Evolutionary conservation across 1,140 invertebrate species (phyloP).

Genomic region (Episyrphus balteatus): DNA sequence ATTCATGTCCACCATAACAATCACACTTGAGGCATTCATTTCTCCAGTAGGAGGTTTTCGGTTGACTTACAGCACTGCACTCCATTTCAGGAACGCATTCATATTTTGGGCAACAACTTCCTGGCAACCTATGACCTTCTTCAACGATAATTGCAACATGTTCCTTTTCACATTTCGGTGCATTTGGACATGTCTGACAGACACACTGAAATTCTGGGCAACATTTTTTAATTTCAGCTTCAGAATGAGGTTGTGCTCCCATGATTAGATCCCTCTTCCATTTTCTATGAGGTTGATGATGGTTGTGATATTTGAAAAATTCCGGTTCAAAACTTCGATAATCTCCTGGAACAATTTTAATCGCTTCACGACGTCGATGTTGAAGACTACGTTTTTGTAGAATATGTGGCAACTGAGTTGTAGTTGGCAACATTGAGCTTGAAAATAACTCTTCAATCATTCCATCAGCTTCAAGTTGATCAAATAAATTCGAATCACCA

Average conservation of each 20-base stretch:
- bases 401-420: no score
- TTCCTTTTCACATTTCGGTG: conserved; percentile 5
- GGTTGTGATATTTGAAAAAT: neutral
- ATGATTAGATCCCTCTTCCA: neutral
- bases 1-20: conserved; percentile 9
- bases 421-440: no score
- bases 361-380: neutral
- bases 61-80: conserved; percentile 3
- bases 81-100: conserved; percentile 10
- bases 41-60: conserved; percentile 9
- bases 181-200: conserved; percentile 11
- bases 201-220: conserved; percentile 7
- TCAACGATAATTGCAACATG: conserved; percentile 12
- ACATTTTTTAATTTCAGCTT: conserved; percentile 1
- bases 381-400: neutral
- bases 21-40: conserved; percentile 15
- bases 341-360: conserved; percentile 3
- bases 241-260: no score
- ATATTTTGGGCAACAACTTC: conserved; percentile 19
- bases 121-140: conserved; percentile 12
- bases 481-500: no score
- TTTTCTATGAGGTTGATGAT: neutral
- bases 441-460: no score
- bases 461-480: no score
- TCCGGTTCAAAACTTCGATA: neutral